Evolutionary conservation across 1,140 invertebrate species (phyloP).

Genomic region (Mya arenaria): DNA sequence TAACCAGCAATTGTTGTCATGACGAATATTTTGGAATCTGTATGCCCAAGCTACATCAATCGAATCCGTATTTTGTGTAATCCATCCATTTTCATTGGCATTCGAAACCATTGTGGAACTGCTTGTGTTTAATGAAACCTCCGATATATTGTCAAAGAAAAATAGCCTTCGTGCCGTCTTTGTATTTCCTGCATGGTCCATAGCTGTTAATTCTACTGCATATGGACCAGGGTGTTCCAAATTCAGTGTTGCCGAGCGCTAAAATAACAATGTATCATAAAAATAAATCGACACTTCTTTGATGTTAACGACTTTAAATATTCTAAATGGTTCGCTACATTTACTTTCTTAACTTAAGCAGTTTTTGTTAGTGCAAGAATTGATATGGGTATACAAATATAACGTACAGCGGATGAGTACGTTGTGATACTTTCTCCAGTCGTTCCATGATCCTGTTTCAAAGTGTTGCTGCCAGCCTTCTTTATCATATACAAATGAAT

Average conservation of each 20-base stretch:
- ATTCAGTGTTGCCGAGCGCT: neutral
- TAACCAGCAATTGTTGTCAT: neutral
- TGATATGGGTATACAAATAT: neutral
- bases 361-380: neutral
- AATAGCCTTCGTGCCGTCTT: conserved; percentile 6
- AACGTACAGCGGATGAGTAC: neutral
- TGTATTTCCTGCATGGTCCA: conserved; percentile 1
- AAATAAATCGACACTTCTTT: neutral
- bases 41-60: neutral
- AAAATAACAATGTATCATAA: too few species aligned
- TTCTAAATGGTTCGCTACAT: neutral
- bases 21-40: neutral
- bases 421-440: neutral
- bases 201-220: neutral
- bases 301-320: neutral
- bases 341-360: neutral
- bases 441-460: too few species aligned
- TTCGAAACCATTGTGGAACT: neutral
- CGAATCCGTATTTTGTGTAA: neutral
- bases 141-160: conserved; percentile 10
- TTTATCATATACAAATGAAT: neutral
- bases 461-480: neutral
- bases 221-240: conserved; percentile 2
- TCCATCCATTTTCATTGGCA: neutral
- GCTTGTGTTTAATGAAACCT: neutral